These are phyloP conservation scores for Eptatretus burgeri DNA, from an alignment of 2,113 vertebrate genomes.

Conservation along the genomic window DNA sequence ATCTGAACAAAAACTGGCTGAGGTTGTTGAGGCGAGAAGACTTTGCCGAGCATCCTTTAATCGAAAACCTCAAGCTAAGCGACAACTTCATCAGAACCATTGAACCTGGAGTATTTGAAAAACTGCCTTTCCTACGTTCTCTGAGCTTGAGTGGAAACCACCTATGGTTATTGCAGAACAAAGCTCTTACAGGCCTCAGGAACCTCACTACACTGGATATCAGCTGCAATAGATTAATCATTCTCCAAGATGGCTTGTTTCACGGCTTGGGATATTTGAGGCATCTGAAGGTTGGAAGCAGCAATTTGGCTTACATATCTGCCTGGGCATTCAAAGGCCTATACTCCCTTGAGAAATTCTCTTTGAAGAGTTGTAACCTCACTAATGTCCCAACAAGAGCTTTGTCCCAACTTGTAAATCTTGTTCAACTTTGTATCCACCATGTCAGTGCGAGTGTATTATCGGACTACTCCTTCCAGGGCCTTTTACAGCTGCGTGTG, in stretches of 20 bases:
- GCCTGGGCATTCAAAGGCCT: conserved; percentile 82
- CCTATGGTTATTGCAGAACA: conserved; percentile 73
- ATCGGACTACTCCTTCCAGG: conserved; percentile 83
- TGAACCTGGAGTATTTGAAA: conserved; percentile 91
- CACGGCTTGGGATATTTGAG: conserved; percentile 90
- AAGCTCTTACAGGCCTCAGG: conserved; percentile 83
- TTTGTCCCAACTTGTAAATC: conserved; percentile 65
- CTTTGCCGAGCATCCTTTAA: conserved; percentile 44
- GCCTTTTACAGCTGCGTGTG: conserved; percentile 60
- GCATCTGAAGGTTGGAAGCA: conserved; percentile 82
- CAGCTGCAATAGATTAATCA: conserved; percentile 97
- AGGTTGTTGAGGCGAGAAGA: conserved; percentile 86
- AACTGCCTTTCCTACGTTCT: conserved; percentile 65
- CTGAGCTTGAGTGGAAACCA: conserved; percentile 88
- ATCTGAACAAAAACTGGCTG: conserved; percentile 92
- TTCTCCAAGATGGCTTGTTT: conserved; percentile 96
- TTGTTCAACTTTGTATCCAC: conserved; percentile 50
- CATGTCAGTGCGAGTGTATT: conserved; percentile 80
- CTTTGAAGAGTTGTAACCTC: conserved; percentile 87
- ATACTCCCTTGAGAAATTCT: conserved; percentile 73
- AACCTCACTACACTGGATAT: conserved; percentile 94
- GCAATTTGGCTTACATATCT: conserved; percentile 89
- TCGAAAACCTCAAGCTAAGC: conserved; percentile 79
- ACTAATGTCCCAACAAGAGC: conserved; percentile 84
- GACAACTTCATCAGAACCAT: conserved; percentile 80